Evolutionary conservation across 2,888 invertebrate genomes (phyloP).

Genomic region (Drosophila phalerata): DNA sequence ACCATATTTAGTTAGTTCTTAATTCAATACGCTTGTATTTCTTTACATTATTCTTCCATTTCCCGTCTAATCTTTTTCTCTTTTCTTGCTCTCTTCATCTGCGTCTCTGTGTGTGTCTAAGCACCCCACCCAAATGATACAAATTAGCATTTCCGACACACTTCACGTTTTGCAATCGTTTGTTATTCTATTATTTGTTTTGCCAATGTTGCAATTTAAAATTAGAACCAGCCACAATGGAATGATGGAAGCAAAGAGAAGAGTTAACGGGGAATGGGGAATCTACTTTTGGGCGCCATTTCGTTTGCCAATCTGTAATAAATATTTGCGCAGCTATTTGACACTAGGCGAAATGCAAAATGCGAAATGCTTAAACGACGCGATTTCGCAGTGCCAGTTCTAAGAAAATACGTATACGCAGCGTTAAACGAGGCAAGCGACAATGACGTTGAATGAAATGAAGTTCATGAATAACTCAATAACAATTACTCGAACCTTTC

Average conservation of each 20-base stretch:
- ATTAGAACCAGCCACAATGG: conserved; percentile 56
- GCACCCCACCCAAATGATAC: conserved; percentile 15
- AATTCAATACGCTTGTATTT: background rate
- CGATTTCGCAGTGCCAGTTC: conserved; percentile 25
- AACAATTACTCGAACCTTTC: background rate
- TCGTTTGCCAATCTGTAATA: conserved; percentile 36
- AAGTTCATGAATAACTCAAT: conserved; percentile 15
- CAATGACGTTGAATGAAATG: conserved; percentile 16
- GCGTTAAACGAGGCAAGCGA: conserved; percentile 1
- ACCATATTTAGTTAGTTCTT: background rate
- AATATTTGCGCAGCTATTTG: conserved; percentile 68
- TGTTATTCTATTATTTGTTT: conserved; percentile 44
- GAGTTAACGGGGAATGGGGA: background rate
- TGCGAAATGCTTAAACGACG: conserved; percentile 28
- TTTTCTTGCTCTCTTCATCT: background rate
- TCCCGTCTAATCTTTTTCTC: background rate
- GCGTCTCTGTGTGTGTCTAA: conserved; percentile 4
- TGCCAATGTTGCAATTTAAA: conserved; percentile 67
- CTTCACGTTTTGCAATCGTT: conserved; percentile 48
- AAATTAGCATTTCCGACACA: conserved; percentile 65
- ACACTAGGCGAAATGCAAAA: conserved; percentile 49
- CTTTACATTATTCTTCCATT: background rate
- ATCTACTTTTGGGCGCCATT: conserved; percentile 52
- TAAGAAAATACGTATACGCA: conserved; percentile 32
- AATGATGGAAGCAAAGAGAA: background rate